phyloP scores from a whole-genome alignment of 2,888 invertebrate species.

The Rhagonycha fulva region DNA sequence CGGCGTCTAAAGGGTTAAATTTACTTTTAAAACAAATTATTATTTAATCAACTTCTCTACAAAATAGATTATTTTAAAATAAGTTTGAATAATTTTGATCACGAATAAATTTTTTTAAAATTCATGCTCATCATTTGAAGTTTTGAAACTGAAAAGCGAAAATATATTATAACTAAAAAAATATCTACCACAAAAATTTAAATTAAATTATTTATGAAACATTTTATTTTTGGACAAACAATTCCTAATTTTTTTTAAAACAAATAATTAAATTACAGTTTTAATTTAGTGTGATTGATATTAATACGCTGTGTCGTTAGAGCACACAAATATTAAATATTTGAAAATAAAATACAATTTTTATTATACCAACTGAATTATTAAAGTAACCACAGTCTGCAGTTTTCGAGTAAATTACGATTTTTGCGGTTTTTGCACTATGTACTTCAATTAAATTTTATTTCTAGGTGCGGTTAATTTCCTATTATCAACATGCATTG shows the following conservation, averaged over 20 bases:
- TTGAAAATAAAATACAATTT: neutral
- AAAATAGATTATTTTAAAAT: too few relatives aligned
- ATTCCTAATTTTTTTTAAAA: neutral
- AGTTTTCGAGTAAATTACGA: conserved; percentile 15
- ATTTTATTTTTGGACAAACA: neutral
- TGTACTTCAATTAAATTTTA: conserved; percentile 19
- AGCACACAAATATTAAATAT: neutral
- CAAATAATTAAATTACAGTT: neutral
- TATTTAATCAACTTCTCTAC: too few relatives aligned
- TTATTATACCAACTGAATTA: neutral
- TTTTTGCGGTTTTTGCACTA: conserved; percentile 10
- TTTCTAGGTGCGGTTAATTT: conserved; percentile 9
- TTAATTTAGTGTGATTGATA: neutral
- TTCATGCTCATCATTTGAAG: too few relatives aligned
- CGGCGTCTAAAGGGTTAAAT: too few relatives aligned
- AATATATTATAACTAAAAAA: too few relatives aligned
- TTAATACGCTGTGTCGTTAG: neutral
- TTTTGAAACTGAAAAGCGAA: too few relatives aligned
- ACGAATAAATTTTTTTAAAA: too few relatives aligned
- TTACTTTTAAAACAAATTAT: too few relatives aligned
- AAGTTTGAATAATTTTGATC: too few relatives aligned
- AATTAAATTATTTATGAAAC: neutral
- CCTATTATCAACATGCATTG: conserved; percentile 4
- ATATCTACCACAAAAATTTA: too few relatives aligned
- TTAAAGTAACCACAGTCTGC: conserved; percentile 3